Base-by-base conservation (phyloP, 2,888 invertebrate species). In the Dryobota labecula region DNA sequence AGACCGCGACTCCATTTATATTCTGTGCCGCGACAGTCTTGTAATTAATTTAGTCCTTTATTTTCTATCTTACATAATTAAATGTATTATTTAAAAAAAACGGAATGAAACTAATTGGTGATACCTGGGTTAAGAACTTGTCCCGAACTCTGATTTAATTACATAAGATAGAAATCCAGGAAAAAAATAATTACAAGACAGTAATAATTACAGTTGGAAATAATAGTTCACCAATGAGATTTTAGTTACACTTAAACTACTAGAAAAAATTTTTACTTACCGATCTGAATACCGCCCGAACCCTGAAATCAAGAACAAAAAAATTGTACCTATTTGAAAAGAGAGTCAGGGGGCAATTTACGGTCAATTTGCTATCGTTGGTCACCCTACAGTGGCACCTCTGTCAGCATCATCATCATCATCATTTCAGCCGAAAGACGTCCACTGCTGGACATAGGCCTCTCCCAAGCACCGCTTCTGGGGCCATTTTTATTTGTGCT, bases 231-330 rank as follows among this genome's bases (percentile, higher is more conserved):
- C 15, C n/a, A 61, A 30, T 47, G 15, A 30, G n/a, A 15, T 49
- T 20, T 49, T 9, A 30, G 20, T 27, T 60, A 41, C 41, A 43
- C 2, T 38, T n/a, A 27, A 18, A 18, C n/a, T 8, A 30, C 8
- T 47, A 30, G 6, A 61, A n/a, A 61, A 45, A n/a, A 9, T 7
- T 20, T 30, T 15, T 47, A 51, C 80, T 79, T 84, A 88, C 88
- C 87, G 57, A 76, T 81, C 45, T 85, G 84, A 27, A 41, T 78
- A 49, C 77, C 69, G 56, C 69, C 79, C 24, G 74, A 69, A n/a
- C 83, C 85, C 89, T 89, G 87, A 45, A 85, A 87, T 61, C 33
- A 74, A 65, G 45, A 68, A 70, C 33, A 57, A 30, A 57, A 43
- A 30, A 18, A 70, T 36, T 0, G 33, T 33, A 33, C 4, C 2